A percentile compares a stretch with the other conserved stretches of the same genome.
These are phyloP conservation scores for Morone chrysops DNA, from an alignment of 2,113 vertebrate species.

Conservation along the genomic window DNA sequence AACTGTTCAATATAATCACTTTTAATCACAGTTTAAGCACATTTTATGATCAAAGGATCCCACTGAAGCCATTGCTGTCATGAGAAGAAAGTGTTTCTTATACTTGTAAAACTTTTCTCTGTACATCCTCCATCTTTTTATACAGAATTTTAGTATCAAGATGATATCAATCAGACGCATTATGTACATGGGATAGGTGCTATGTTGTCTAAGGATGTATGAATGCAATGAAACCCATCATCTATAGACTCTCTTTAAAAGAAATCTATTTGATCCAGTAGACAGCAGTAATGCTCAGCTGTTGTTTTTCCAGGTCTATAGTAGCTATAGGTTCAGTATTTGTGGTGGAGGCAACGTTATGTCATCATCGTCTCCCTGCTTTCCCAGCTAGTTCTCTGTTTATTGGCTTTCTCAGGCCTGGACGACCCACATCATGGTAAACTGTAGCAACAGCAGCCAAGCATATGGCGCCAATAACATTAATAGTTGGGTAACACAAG, in stretches of 20 bases:
- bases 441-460: slow-evolving; percentile 63
- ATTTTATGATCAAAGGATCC: slow-evolving; percentile 9
- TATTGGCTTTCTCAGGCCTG: slow-evolving; percentile 55
- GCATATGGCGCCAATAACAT: slow-evolving; percentile 77
- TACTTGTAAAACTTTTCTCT: slow-evolving; percentile 9
- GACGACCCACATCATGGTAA: slow-evolving; percentile 53
- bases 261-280: background rate
- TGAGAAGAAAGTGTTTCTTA: background rate
- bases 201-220: background rate
- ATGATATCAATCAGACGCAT: background rate
- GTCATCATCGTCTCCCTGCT: slow-evolving; percentile 35
- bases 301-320: slow-evolving; percentile 1
- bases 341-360: slow-evolving; percentile 18
- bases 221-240: background rate
- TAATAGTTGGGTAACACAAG: slow-evolving; percentile 63
- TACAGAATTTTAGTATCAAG: background rate
- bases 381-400: slow-evolving; percentile 54
- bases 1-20: slow-evolving; percentile 15
- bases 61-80: slow-evolving; percentile 2
- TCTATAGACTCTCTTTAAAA: background rate
- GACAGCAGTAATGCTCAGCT: background rate
- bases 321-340: slow-evolving; percentile 12
- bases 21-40: slow-evolving; percentile 8
- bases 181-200: background rate
- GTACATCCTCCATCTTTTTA: background rate